phyloP scores from a whole-genome alignment of 2,113 vertebrate species.

The Chroicocephalus ridibundus region DNA sequence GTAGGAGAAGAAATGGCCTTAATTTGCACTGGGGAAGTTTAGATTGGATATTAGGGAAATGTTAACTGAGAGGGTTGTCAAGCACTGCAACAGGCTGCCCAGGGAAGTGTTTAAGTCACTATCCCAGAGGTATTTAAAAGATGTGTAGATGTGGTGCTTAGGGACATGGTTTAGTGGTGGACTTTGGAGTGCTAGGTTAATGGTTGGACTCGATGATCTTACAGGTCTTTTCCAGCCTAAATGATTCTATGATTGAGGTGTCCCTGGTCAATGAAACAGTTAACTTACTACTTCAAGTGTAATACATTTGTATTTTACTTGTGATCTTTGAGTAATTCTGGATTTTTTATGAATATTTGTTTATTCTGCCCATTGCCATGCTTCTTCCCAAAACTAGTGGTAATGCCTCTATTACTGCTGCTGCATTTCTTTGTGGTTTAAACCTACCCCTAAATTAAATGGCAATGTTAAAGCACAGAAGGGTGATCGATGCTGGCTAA shows the following conservation, averaged over 20 bases:
- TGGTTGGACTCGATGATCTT: not conserved
- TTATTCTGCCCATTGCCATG: not conserved
- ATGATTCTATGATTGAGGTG: not conserved
- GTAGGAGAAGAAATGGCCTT: not conserved
- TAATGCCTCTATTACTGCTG: not conserved
- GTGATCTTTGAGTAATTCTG: not conserved
- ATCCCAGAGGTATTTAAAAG: not conserved
- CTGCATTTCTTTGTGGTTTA: not conserved
- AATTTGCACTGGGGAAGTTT: not conserved
- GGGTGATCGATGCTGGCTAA: not conserved
- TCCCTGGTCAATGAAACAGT: not conserved
- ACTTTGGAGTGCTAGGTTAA: not conserved
- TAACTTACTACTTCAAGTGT: not conserved
- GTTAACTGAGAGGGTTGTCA: not conserved
- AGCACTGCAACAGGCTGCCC: not conserved
- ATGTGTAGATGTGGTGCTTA: not conserved
- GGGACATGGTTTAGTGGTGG: not conserved
- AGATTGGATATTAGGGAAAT: not conserved
- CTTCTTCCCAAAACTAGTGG: not conserved
- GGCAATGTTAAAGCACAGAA: not conserved
- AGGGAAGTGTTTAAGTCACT: not conserved
- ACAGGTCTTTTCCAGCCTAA: not conserved
- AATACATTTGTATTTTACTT: not conserved
- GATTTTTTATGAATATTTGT: not conserved
- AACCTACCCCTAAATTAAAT: not conserved